A percentile compares a stretch with the other conserved stretches of the same genome.
phyloP scores from a whole-genome alignment of 2,113 vertebrate genomes.

The Sardina pilchardus region DNA sequence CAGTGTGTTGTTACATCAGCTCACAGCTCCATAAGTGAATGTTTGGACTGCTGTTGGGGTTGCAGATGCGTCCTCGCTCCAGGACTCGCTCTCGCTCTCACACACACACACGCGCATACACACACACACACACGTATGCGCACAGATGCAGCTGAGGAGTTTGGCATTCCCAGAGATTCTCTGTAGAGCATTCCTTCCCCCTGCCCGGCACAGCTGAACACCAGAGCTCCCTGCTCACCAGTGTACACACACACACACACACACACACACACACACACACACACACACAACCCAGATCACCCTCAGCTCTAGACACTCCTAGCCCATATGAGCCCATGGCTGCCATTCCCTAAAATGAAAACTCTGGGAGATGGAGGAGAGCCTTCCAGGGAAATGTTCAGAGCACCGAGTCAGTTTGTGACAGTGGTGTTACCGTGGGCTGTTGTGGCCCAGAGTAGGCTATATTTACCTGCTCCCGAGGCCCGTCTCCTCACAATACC shows the following conservation, averaged over 20 bases:
- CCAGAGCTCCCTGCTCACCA: background rate
- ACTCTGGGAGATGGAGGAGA: too few species aligned
- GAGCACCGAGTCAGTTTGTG: too few species aligned
- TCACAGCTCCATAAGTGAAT: background rate
- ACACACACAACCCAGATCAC: background rate
- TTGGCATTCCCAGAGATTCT: background rate
- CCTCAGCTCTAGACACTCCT: background rate
- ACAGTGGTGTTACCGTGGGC: too few species aligned
- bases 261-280: background rate
- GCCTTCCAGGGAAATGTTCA: too few species aligned
- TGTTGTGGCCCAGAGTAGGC: too few species aligned
- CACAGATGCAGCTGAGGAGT: background rate
- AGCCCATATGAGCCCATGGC: too few species aligned
- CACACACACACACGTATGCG: background rate
- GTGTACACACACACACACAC: background rate
- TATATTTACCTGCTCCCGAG: background rate
- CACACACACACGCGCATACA: background rate
- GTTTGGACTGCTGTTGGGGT: constrained; percentile 3
- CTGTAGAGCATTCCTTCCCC: background rate
- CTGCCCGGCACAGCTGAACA: background rate
- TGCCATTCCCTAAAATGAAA: too few species aligned
- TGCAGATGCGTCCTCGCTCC: constrained; percentile 25
- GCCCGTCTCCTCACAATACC: background rate
- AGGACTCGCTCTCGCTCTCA: background rate
- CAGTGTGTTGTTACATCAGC: background rate